Base-by-base conservation (phyloP, 2,888 invertebrate species). In the Drosophila kambysellisi region DNA sequence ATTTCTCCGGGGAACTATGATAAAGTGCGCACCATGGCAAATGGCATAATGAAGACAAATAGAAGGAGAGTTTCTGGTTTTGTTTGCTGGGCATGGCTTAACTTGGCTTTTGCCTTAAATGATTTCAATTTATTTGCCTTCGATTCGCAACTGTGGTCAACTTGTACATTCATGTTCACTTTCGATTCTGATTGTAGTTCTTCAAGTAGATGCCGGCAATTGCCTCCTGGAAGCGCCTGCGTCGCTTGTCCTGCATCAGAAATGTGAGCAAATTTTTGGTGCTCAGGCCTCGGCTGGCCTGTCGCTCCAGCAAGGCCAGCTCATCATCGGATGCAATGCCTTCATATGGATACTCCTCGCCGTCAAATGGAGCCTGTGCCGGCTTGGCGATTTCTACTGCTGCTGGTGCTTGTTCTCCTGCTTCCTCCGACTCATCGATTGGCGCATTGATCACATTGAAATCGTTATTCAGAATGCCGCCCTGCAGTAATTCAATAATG, bases 121-220 rank as follows among this genome's bases (percentile, higher is more conserved):
- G 62, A 85, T 85, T 88, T 88, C 88, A 85, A 85, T 85, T 88
- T 82, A 82, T 82, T 83, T 74, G 66, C 50, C 63, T 71, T 82
- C 74, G 73, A 72, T 74, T 79, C 63, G 54, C 59, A 56, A 32
- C 50, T 53, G 46, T 59, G 50, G 20, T 59, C 51, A 48, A 29
- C 35, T 53, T 59, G 43, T 65, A 53, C 58, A 59, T 30, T 30
- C 32, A 20, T 48, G 41, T 61, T 83, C 69, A 85, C 82, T 88
- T 87, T 61, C 81, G 69, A 69, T 80, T 85, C 39, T 79, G 65
- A 67, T 82, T 74, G 57, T 75, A 89, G 80, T 90, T 89, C 59
- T 82, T 74, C 66, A 90, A 62, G 61, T 83, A 89, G 61, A 90
- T 76, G 51, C 86, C 78, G 5, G 89, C 90, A 7, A 81, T 60